Conservation (phyloP, 1,140 invertebrate genomes). For the Sminthurinus signatus region DNA sequence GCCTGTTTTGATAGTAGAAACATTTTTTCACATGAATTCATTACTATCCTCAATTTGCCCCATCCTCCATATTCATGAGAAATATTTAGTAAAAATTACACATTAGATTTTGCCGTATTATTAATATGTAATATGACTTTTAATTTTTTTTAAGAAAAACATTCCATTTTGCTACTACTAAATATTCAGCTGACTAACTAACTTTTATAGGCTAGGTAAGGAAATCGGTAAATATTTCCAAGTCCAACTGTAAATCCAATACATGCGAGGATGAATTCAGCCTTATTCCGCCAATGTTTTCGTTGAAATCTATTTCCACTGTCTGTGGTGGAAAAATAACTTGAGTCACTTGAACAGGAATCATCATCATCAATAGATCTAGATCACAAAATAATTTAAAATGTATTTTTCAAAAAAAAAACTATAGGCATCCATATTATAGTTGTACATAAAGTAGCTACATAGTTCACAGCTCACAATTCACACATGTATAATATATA, state of each 20-base stretch:
- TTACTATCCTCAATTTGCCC: too few species aligned
- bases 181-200: not conserved
- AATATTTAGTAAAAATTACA: too few species aligned
- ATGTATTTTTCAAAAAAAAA: not conserved
- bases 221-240: constrained; percentile 85
- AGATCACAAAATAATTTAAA: not conserved
- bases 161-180: not conserved
- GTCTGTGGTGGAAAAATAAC: constrained; percentile 11
- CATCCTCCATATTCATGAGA: too few species aligned
- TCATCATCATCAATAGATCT: constrained; percentile 46
- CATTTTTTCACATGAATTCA: too few species aligned
- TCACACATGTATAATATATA: too few species aligned
- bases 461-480: too few species aligned
- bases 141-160: too few species aligned
- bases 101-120: too few species aligned
- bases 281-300: constrained; percentile 80
- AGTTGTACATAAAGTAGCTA: too few species aligned
- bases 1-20: too few species aligned
- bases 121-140: too few species aligned
- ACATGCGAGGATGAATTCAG: constrained; percentile 82
- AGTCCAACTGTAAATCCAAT: constrained; percentile 87
- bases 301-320: constrained; percentile 58
- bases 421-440: too few species aligned
- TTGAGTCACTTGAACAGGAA: constrained; percentile 50
- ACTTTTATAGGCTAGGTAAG: constrained; percentile 74